These are phyloP conservation scores for Silurus meridionalis DNA, from an alignment of 2,113 vertebrate genomes.

Conservation along the genomic window DNA sequence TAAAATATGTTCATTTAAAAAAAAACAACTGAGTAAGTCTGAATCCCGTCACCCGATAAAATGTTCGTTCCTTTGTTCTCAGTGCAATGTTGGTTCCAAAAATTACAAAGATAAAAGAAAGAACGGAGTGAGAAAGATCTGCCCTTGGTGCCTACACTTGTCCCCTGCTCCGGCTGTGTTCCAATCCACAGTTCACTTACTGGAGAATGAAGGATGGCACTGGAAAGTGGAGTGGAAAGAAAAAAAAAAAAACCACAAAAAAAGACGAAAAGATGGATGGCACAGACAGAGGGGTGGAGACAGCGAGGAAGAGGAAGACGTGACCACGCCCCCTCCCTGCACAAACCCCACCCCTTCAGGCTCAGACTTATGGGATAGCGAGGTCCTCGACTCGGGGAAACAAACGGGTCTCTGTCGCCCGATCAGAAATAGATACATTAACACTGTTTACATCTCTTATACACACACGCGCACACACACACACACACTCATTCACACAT, in stretches of 20 bases:
- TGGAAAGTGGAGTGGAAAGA: not conserved
- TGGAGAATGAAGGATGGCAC: constrained; percentile 7
- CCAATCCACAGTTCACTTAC: not conserved
- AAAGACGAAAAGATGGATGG: not conserved
- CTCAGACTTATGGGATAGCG: constrained; percentile 31
- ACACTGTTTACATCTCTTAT: constrained; percentile 42
- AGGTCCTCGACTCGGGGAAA: constrained; percentile 17
- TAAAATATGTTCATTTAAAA: not conserved
- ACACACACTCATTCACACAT: constrained; percentile 25
- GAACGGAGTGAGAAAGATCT: not conserved
- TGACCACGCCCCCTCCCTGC: not conserved
- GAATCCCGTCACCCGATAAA: constrained; percentile 5
- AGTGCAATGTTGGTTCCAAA: constrained; percentile 49
- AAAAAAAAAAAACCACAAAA: not conserved
- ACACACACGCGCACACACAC: not conserved
- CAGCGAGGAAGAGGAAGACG: constrained; percentile 42
- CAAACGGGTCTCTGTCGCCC: not conserved
- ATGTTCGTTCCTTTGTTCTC: constrained; percentile 6
- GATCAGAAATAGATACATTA: constrained; percentile 35
- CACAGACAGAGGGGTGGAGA: constrained; percentile 6
- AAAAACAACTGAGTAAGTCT: not conserved
- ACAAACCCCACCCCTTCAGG: constrained; percentile 17
- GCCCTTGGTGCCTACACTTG: not conserved
- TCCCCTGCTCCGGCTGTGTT: not conserved
- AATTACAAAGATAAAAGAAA: constrained; percentile 40